Evolutionary conservation across 2,113 vertebrate species (phyloP), one percentile per base, ranked within the genome.

Genomic region (Cranoglanis bouderius): DNA sequence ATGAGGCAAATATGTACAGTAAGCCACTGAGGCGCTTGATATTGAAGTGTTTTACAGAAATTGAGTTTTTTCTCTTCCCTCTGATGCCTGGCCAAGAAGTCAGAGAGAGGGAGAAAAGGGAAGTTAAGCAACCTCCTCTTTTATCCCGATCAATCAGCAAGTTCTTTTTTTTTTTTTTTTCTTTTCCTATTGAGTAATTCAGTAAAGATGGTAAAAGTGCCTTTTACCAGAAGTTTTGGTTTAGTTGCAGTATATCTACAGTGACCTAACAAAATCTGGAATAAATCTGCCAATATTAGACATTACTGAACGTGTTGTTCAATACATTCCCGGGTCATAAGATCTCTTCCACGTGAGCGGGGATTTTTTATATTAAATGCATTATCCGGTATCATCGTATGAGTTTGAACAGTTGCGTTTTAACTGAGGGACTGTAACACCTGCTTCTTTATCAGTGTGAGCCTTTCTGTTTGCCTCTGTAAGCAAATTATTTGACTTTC

Each of bases 101-200:
- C 90, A 82, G 89, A 93, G 89, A 92, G 87, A 84, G 59, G 65
- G 46, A 75, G 51, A 85, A 77, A 89, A 29, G 86, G 81, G 67
- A 87, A 90, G 84, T 92, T 88, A 89, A 88, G 92, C 92, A 93
- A 90, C 91, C 90, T 89, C 84, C 84, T 61, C 74, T 38, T 78
- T 59, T 18, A 57, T 49, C 38, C 4, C 10, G 32, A 87, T 59
- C 87, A 90, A 89, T 72, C 85, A 85, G 55, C 92, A 93, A 86
- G 35, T 84, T 77, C 57, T 80, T 85, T 84, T 84, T 90, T 80
- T 85, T 84, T 84, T 90, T 75, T 29, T 81, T 51, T 29, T 70
- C 82, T 81, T 74, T 19, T 70, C 82, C 70, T 90, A 77, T 82
- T 83, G 82, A 81, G 82, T 88, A 87, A 90, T 74, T 86, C 84